A percentile compares a stretch with the other conserved stretches of the same genome.
Conservation (phyloP, 53 echinoderm and acorn worm genomes). For the Luidia sarsii region DNA sequence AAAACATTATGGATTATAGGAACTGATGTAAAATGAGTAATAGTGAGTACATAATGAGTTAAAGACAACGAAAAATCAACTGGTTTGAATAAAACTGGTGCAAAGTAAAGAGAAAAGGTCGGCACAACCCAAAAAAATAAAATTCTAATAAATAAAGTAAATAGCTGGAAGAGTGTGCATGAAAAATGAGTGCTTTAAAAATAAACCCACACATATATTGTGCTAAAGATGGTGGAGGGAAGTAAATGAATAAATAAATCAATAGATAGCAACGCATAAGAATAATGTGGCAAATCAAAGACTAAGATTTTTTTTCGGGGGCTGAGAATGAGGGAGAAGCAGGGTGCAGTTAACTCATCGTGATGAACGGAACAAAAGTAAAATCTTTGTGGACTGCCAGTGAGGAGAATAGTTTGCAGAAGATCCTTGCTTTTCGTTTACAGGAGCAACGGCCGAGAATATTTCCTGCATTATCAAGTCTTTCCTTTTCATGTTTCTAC, state of each 20-base stretch:
- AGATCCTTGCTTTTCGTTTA: too few relatives aligned
- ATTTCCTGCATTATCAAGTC: too few relatives aligned
- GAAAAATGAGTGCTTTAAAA: slow-evolving; percentile 20
- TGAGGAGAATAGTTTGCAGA: too few relatives aligned
- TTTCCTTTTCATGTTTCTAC: too few relatives aligned
- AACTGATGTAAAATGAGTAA: background rate
- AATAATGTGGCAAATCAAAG: background rate
- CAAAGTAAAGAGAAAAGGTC: too few relatives aligned
- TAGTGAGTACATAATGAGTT: too few relatives aligned
- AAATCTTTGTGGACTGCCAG: too few relatives aligned
- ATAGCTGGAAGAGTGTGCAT: background rate
- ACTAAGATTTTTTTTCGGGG: background rate
- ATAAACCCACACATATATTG: background rate
- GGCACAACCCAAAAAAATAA: background rate
- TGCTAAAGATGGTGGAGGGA: slow-evolving; percentile 5
- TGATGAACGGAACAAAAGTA: too few relatives aligned
- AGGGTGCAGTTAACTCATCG: too few relatives aligned
- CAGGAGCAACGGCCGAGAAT: too few relatives aligned
- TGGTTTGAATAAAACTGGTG: background rate
- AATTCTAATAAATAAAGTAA: background rate
- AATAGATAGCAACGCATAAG: background rate
- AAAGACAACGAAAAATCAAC: background rate
- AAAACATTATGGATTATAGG: background rate
- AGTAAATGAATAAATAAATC: slow-evolving; percentile 13
- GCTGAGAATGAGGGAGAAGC: too few relatives aligned